Percentiles rank a stretch among this genome's conserved stretches.
These are phyloP conservation scores for Adineta ricciae DNA, from an alignment of 2,888 invertebrate species.

Conservation along the genomic window DNA sequence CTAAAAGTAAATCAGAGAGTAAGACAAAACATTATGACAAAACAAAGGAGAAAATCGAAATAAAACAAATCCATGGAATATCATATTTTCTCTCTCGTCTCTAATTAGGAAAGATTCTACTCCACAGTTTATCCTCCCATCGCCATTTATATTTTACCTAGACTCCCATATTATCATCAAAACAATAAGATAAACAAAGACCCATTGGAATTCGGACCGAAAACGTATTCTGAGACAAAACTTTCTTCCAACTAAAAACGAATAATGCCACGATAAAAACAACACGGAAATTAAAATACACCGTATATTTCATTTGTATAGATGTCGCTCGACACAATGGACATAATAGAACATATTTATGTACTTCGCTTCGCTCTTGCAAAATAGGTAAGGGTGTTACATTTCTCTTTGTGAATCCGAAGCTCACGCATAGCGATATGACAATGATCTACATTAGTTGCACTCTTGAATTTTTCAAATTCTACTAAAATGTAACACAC, in stretches of 20 bases:
- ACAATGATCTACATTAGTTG: too few species aligned
- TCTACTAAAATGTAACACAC: too few species aligned
- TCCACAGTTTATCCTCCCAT: neutral
- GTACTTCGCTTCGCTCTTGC: too few species aligned
- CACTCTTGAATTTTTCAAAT: too few species aligned
- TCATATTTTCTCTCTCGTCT: neutral
- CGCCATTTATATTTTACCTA: conserved; percentile 9
- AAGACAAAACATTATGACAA: neutral
- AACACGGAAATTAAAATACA: neutral
- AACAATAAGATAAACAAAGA: neutral
- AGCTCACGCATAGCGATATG: too few species aligned
- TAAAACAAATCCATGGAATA: neutral
- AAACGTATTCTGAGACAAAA: neutral
- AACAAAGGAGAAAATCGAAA: too few species aligned
- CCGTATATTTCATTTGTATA: too few species aligned
- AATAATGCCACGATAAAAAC: neutral
- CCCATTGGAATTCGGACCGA: too few species aligned
- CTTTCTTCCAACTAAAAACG: neutral
- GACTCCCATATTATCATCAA: neutral
- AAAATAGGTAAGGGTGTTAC: too few species aligned
- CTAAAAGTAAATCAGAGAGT: neutral
- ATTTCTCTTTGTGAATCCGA: too few species aligned
- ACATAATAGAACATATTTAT: too few species aligned
- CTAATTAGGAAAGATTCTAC: neutral
- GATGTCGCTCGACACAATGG: too few species aligned